A percentile compares a stretch with the other conserved stretches of the same genome.
phyloP scores from a whole-genome alignment of 2,797 vertebrate genomes.

The Mormyrus hasselquistii region DNA sequence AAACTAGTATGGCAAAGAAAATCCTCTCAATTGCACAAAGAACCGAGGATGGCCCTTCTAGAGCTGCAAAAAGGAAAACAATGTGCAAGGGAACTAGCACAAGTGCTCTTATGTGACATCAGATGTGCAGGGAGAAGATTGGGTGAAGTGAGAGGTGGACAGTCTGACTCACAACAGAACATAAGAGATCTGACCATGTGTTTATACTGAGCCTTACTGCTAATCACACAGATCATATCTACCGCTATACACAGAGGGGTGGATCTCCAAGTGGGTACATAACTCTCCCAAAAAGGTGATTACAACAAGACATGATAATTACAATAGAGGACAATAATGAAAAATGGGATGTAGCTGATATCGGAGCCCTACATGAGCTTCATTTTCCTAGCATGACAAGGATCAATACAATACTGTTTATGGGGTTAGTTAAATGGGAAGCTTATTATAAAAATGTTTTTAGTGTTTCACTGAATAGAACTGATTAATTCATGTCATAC shows the following conservation, averaged over 20 bases:
- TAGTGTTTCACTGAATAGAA: neutral
- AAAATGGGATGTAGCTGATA: neutral
- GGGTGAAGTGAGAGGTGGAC: neutral
- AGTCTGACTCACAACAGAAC: neutral
- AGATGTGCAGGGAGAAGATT: neutral
- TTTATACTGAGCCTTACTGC: neutral
- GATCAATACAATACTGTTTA: neutral
- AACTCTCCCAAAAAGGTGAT: neutral
- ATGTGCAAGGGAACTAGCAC: neutral
- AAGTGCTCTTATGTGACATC: neutral
- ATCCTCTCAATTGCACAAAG: neutral
- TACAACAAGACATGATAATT: neutral
- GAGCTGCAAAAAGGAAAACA: neutral
- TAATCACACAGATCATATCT: neutral
- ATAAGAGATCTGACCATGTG: neutral
- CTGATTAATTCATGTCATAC: neutral
- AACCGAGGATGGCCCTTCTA: neutral
- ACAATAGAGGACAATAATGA: neutral
- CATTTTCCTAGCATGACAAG: neutral
- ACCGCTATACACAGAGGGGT: neutral
- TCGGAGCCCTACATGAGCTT: neutral
- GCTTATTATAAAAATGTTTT: neutral
- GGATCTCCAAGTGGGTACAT: neutral
- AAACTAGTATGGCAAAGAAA: neutral
- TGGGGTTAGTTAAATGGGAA: neutral